Percentiles rank a stretch among this genome's conserved stretches.
Conservation (phyloP, 1,140 invertebrate species). For the Hylyphantes graminicola region DNA sequence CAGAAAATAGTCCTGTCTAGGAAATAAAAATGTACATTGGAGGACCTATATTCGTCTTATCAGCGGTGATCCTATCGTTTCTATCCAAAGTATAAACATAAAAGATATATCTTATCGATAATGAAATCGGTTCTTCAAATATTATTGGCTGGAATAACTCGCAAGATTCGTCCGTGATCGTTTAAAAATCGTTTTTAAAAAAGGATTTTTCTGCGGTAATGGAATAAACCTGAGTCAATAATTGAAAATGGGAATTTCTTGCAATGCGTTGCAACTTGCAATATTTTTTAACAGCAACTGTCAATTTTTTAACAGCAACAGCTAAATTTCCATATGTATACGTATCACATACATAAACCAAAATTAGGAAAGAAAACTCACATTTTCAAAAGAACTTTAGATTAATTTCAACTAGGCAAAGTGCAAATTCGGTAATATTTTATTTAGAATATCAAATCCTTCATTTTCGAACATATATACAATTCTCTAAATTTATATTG, state of each 20-base stretch:
- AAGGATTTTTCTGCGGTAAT: constrained; percentile 14
- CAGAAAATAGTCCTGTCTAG: not conserved
- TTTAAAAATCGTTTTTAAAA: constrained; percentile 7
- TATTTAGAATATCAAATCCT: no score
- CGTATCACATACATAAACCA: no score
- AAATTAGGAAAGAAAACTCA: no score
- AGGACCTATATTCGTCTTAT: constrained; percentile 6
- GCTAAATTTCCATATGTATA: no score
- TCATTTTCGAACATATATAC: no score
- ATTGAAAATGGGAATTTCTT: constrained; percentile 4
- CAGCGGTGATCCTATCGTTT: constrained; percentile 5
- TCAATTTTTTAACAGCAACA: no score
- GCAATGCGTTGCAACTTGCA: no score
- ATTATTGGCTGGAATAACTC: constrained; percentile 23
- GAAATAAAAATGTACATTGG: constrained; percentile 1
- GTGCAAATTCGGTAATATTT: no score
- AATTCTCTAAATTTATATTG: no score
- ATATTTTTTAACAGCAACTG: no score
- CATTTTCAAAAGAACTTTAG: no score
- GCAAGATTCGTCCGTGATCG: not conserved
- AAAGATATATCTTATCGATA: constrained; percentile 19
- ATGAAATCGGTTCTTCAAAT: constrained; percentile 38
- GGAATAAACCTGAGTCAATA: constrained; percentile 21
- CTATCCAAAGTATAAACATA: constrained; percentile 24
- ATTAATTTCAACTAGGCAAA: no score